Percentiles rank a stretch among this genome's conserved stretches.
Conservation (phyloP, 2,797 vertebrate species). For the Thamnophis elegans region DNA sequence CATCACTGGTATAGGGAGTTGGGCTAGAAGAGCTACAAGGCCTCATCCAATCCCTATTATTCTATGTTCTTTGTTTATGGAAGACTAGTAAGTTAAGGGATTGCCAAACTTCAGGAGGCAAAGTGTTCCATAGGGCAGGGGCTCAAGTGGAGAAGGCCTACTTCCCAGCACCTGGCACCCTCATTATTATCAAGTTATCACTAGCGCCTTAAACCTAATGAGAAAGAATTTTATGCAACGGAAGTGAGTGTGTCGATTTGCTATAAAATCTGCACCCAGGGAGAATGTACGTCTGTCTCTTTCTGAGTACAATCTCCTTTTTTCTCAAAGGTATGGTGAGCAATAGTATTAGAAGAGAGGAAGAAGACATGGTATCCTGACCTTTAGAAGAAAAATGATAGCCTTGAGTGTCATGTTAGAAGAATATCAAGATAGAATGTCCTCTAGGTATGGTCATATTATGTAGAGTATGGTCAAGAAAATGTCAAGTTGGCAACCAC, state of each 20-base stretch:
- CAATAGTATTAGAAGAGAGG: not conserved
- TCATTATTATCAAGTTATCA: not conserved
- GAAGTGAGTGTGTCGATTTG: not conserved
- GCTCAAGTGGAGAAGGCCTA: not conserved
- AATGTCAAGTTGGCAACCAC: not conserved
- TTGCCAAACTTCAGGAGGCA: not conserved
- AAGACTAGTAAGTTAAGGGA: not conserved
- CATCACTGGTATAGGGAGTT: not conserved
- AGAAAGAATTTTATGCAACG: not conserved
- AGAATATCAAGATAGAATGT: not conserved
- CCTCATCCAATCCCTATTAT: not conserved
- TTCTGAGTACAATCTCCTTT: not conserved
- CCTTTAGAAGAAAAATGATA: not conserved
- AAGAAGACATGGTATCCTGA: not conserved
- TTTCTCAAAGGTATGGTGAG: not conserved
- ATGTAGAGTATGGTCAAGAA: not conserved
- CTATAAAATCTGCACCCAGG: not conserved
- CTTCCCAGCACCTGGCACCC: not conserved
- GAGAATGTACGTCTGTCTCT: not conserved
- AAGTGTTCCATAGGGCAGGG: too few relatives aligned
- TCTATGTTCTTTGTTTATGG: not conserved
- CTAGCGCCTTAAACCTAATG: not conserved
- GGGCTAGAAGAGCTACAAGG: not conserved
- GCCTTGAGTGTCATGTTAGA: not conserved
- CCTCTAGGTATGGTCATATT: not conserved